Evolutionary conservation across 2,113 vertebrate species (phyloP).

Genomic region (Todiramphus saurophagus): DNA sequence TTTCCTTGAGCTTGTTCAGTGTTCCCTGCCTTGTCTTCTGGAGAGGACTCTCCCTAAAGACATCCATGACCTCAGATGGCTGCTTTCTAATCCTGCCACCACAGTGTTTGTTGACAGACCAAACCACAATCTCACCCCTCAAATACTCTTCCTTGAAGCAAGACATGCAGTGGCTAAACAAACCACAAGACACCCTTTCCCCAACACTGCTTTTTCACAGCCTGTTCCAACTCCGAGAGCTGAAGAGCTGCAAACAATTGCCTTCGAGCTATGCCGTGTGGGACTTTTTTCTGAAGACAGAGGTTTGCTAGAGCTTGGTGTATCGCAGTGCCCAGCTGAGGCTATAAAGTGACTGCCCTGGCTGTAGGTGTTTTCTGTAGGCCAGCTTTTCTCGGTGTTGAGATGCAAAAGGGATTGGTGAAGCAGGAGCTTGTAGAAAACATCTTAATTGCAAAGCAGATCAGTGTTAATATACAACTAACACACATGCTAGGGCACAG

Average conservation of each 20-base stretch:
- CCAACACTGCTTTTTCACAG: neutral
- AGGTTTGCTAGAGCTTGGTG: neutral
- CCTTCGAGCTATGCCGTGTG: neutral
- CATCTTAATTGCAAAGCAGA: slow-evolving; percentile 4
- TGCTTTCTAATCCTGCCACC: neutral
- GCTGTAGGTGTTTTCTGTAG: neutral
- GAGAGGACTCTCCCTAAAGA: neutral
- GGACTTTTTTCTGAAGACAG: neutral
- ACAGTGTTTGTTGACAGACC: neutral
- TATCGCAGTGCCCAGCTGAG: neutral
- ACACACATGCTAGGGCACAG: neutral
- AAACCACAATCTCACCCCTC: neutral
- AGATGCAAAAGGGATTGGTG: neutral
- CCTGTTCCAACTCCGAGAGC: neutral
- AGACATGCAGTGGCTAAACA: neutral
- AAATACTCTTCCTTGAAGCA: neutral
- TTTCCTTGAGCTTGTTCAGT: neutral
- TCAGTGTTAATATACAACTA: neutral
- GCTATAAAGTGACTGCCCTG: neutral
- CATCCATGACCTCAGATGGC: neutral
- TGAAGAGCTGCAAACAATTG: neutral
- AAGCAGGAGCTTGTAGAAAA: slow-evolving; percentile 5
- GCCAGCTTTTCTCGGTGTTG: neutral
- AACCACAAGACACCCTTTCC: neutral
- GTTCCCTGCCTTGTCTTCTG: neutral